Evolutionary conservation across 2,888 invertebrate species (phyloP).

Genomic region (Nomada ruficornis): DNA sequence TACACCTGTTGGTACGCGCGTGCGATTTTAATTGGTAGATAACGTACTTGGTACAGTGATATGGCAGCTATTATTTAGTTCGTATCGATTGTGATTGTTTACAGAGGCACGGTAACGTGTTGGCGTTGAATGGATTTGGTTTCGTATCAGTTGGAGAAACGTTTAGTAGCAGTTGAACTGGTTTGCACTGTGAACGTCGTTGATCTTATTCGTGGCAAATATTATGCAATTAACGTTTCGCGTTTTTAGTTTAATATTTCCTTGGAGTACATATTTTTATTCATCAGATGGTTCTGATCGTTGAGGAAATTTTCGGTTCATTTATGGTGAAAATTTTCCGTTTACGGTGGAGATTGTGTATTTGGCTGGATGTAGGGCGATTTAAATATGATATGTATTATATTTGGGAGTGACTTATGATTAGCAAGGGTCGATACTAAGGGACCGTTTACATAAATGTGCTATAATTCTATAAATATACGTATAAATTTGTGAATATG

Average conservation of each 20-base stretch:
- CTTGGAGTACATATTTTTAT: background rate
- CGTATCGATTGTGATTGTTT: background rate
- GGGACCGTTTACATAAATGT: no score
- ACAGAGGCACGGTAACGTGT: no score
- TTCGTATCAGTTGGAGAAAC: background rate
- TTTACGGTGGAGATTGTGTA: background rate
- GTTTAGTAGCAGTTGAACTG: background rate
- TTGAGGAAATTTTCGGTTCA: background rate
- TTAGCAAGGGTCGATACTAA: no score
- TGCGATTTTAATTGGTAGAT: background rate
- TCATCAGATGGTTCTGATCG: background rate
- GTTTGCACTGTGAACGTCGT: no score
- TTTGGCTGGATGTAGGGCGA: background rate
- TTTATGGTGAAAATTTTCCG: slow-evolving; percentile 3
- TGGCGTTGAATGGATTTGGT: background rate
- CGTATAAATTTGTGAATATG: no score
- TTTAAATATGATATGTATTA: background rate
- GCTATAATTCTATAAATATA: no score
- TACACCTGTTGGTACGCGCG: background rate
- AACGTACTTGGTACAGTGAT: background rate
- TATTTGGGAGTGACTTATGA: background rate
- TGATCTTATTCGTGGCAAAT: background rate
- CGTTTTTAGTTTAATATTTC: background rate
- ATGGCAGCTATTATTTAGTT: background rate
- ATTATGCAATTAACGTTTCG: background rate